These are phyloP conservation scores for Brachymystax lenok DNA, from an alignment of 2,797 vertebrate species.

Conservation along the genomic window DNA sequence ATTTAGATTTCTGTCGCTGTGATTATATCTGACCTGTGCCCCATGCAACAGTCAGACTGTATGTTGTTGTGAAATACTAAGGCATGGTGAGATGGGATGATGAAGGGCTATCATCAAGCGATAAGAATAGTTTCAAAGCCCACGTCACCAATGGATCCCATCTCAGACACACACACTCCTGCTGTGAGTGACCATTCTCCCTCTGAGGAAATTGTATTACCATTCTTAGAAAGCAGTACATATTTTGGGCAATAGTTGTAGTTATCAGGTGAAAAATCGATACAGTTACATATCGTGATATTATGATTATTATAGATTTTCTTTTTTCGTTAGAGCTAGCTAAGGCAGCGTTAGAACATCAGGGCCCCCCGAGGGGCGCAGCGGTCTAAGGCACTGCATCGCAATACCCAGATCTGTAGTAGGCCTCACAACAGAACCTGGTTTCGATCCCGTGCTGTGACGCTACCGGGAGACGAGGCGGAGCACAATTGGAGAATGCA, in stretches of 20 bases:
- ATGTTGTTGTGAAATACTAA: slow-evolving; percentile 22
- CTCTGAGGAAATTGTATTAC: slow-evolving; percentile 46
- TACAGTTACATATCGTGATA: no score
- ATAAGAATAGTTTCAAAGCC: slow-evolving; percentile 21
- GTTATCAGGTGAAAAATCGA: no score
- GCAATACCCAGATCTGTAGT: no score
- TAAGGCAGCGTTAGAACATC: no score
- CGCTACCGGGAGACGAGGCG: no score
- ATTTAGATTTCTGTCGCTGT: slow-evolving; percentile 7
- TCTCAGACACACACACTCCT: not conserved
- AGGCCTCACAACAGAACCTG: no score
- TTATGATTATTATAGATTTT: no score
- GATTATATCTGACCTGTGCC: slow-evolving; percentile 1
- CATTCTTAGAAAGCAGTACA: slow-evolving; percentile 41
- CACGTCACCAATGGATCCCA: not conserved
- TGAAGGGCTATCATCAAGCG: slow-evolving; percentile 38
- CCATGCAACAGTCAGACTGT: not conserved
- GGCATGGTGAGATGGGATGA: slow-evolving; percentile 22
- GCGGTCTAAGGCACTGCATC: no score
- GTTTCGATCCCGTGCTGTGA: no score
- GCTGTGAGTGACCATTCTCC: slow-evolving; percentile 49
- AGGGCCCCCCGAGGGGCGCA: no score
- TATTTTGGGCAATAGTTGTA: slow-evolving; percentile 61
- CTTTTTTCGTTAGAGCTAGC: no score
- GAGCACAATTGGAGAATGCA: no score